Percentiles rank a stretch among this genome's conserved stretches.
Conservation (phyloP, 2,888 invertebrate species). For the Allacma fusca region DNA sequence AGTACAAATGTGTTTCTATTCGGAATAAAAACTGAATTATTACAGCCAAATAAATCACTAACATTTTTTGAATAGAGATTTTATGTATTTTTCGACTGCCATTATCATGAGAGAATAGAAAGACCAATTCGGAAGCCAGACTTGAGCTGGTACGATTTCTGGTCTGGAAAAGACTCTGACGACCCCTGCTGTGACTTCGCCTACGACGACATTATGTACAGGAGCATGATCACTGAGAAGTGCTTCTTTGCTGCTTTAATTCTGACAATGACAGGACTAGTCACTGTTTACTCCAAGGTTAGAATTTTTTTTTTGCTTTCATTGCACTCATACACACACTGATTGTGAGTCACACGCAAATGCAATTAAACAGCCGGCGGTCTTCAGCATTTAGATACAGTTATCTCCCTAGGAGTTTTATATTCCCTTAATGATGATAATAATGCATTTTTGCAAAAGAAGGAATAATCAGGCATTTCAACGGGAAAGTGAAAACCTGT, state of each 20-base stretch:
- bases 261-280: not conserved
- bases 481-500: too few species aligned
- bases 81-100: slow-evolving; percentile 18
- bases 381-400: too few species aligned
- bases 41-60: not conserved
- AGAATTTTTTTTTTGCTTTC: not conserved
- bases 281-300: slow-evolving; percentile 33
- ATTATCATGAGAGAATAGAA: not conserved
- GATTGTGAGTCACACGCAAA: too few species aligned
- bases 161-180: not conserved
- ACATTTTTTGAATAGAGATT: slow-evolving; percentile 2
- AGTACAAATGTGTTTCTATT: not conserved
- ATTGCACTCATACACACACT: not conserved
- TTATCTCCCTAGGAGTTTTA: too few species aligned
- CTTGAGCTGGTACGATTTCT: not conserved
- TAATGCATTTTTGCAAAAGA: too few species aligned
- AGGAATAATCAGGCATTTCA: too few species aligned
- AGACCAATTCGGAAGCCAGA: not conserved
- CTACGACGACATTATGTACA: not conserved
- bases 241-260: slow-evolving; percentile 4
- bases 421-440: too few species aligned
- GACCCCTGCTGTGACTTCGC: not conserved
- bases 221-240: slow-evolving; percentile 1
- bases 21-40: not conserved
- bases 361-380: too few species aligned